These are phyloP conservation scores for Myripristis jacobus DNA, from an alignment of 2,797 vertebrate species.

Conservation along the genomic window DNA sequence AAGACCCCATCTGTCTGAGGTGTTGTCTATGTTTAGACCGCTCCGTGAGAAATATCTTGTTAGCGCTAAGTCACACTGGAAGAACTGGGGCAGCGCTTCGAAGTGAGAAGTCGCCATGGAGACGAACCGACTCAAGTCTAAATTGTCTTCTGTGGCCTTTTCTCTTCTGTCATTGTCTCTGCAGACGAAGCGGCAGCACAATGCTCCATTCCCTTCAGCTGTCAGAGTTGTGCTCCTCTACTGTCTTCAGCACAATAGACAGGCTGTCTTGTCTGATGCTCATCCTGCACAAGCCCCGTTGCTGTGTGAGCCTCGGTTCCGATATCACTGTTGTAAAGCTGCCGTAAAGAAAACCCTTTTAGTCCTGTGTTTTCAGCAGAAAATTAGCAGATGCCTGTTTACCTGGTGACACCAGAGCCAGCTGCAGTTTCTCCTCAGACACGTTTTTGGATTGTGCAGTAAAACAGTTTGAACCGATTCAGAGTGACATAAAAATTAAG, in stretches of 20 bases:
- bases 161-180: constrained; percentile 63
- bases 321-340: constrained; percentile 6
- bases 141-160: constrained; percentile 66
- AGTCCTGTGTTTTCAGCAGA: not conserved
- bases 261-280: constrained; percentile 58
- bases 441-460: no score
- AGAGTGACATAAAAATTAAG: no score
- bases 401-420: constrained; percentile 3
- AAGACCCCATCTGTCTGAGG: constrained; percentile 15
- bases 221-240: constrained; percentile 64
- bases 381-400: constrained; percentile 2
- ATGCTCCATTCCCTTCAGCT: constrained; percentile 67
- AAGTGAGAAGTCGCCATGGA: constrained; percentile 75
- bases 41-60: constrained; percentile 47
- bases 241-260: constrained; percentile 64
- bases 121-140: constrained; percentile 63
- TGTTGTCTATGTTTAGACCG: constrained; percentile 37
- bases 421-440: no score
- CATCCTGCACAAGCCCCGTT: constrained; percentile 49
- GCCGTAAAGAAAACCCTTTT: constrained; percentile 25
- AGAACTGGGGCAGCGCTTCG: constrained; percentile 45
- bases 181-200: constrained; percentile 59
- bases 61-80: constrained; percentile 44
- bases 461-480: no score
- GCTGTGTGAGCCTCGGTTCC: constrained; percentile 37